Evolutionary conservation across 2,113 vertebrate genomes (phyloP).

Genomic region (Daubentonia madagascariensis): DNA sequence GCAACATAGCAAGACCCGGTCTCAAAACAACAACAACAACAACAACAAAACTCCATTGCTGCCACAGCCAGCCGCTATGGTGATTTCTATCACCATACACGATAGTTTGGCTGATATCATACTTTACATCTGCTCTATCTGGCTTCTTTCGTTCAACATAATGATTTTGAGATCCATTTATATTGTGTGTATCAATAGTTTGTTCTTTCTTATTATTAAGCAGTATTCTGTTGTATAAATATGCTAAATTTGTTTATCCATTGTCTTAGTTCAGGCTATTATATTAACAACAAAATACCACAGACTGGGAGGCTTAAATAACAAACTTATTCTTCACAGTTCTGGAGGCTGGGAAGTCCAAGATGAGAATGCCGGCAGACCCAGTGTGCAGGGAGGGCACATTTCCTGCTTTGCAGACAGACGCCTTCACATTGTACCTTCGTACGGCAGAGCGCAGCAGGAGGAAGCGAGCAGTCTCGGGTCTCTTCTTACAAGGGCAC

Average conservation of each 20-base stretch:
- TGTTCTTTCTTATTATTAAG: not conserved
- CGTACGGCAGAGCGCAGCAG: not conserved
- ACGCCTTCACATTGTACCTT: not conserved
- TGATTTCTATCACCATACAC: not conserved
- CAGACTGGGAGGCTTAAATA: not conserved
- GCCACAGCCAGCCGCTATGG: not conserved
- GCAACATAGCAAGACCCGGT: no score
- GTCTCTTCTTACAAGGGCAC: not conserved
- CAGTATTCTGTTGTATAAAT: not conserved
- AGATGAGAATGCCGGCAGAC: not conserved
- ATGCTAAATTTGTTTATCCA: not conserved
- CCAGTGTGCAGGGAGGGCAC: not conserved
- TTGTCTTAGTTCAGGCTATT: not conserved
- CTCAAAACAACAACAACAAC: no score
- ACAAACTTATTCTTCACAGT: not conserved
- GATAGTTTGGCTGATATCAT: not conserved
- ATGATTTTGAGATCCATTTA: not conserved
- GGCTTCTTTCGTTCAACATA: not conserved
- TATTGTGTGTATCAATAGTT: not conserved
- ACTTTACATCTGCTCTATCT: not conserved
- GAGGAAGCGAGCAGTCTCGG: no score
- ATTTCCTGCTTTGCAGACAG: not conserved
- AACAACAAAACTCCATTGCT: not conserved
- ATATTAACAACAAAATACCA: not conserved
- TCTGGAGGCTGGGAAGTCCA: not conserved